Evolutionary conservation across 2,888 invertebrate species (phyloP).

Genomic region (Cephus nigrinus): DNA sequence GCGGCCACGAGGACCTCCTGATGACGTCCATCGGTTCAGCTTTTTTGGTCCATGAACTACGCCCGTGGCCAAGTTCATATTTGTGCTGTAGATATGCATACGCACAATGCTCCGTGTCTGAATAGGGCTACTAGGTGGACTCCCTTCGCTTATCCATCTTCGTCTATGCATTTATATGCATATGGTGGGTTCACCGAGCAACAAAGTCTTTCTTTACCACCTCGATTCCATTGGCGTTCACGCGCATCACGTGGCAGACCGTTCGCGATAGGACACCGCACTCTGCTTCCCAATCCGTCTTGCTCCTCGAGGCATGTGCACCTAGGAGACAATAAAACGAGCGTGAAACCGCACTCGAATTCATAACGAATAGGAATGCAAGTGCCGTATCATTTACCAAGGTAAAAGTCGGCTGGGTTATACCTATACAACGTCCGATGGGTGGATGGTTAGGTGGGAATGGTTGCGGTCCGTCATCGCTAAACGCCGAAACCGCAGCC

Average conservation of each 20-base stretch:
- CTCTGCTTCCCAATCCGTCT: neutral
- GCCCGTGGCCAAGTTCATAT: neutral
- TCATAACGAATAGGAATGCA: neutral
- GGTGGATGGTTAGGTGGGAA: neutral
- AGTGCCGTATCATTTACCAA: neutral
- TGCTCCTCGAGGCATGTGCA: neutral
- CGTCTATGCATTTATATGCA: neutral
- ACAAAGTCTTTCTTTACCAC: neutral
- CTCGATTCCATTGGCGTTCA: neutral
- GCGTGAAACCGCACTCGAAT: neutral
- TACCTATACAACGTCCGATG: neutral
- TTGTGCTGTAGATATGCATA: neutral
- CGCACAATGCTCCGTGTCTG: neutral
- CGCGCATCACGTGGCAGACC: neutral
- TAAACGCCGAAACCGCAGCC: constrained; percentile 61
- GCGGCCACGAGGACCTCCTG: neutral
- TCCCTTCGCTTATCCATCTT: neutral
- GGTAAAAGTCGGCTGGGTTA: neutral
- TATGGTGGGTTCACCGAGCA: neutral
- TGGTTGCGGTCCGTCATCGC: constrained; percentile 48
- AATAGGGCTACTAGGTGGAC: neutral
- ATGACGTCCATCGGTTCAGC: neutral
- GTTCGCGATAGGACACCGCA: neutral
- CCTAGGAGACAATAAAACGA: neutral
- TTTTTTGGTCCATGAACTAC: neutral